These are phyloP conservation scores for Lindbergichthys nudifrons DNA, from an alignment of 2,797 vertebrate species.

Conservation along the genomic window DNA sequence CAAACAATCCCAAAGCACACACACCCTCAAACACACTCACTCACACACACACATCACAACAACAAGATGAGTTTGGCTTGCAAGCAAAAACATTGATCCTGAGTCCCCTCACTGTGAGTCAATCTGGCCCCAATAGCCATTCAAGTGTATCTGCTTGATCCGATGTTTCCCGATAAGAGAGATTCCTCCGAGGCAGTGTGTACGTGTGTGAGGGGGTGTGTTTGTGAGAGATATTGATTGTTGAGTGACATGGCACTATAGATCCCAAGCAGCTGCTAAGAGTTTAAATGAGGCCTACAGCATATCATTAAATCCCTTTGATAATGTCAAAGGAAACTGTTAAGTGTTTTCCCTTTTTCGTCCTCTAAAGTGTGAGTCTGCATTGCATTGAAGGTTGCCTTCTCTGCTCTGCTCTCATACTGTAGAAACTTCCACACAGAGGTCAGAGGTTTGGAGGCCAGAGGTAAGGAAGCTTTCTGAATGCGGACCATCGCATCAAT, in stretches of 20 bases:
- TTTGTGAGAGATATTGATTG: slow-evolving; percentile 73
- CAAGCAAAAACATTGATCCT: slow-evolving; percentile 80
- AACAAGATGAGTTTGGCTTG: slow-evolving; percentile 69
- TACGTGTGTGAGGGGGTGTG: slow-evolving; percentile 43
- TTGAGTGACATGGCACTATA: slow-evolving; percentile 71
- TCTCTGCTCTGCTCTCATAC: slow-evolving; percentile 3
- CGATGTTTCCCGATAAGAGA: slow-evolving; percentile 80
- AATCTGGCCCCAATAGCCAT: slow-evolving; percentile 77
- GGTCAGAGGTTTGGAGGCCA: slow-evolving; percentile 20
- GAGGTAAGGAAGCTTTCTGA: slow-evolving; percentile 27
- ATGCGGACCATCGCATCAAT: slow-evolving; percentile 25
- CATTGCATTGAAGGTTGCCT: not conserved
- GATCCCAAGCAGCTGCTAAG: slow-evolving; percentile 78
- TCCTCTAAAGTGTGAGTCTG: slow-evolving; percentile 13
- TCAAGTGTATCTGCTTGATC: slow-evolving; percentile 81
- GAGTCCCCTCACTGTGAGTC: slow-evolving; percentile 74
- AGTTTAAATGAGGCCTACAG: slow-evolving; percentile 72
- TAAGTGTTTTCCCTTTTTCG: slow-evolving; percentile 29
- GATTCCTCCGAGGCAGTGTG: slow-evolving; percentile 69
- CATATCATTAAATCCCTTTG: slow-evolving; percentile 69
- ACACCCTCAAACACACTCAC: slow-evolving; percentile 19
- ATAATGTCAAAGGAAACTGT: slow-evolving; percentile 43
- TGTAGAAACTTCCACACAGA: slow-evolving; percentile 20
- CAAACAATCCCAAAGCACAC: slow-evolving; percentile 39
- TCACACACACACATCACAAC: slow-evolving; percentile 21